Evolutionary conservation across 1,140 invertebrate genomes (phyloP).

Genomic region (Trichonephila inaurata): DNA sequence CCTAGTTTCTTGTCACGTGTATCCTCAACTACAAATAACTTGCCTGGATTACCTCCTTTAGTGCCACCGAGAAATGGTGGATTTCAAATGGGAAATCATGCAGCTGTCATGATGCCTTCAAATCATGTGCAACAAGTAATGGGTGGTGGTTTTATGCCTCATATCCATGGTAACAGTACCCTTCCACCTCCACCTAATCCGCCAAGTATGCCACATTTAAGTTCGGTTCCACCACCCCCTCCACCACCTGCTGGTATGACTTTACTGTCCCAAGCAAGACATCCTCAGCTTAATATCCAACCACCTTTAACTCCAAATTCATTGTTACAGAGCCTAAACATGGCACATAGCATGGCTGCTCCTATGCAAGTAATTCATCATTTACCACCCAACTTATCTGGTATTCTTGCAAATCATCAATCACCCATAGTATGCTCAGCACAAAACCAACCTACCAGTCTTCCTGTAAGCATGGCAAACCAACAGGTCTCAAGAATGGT

Average conservation of each 20-base stretch:
- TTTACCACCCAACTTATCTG: constrained; percentile 57
- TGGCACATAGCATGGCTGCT: constrained; percentile 18
- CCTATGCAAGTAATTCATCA: constrained; percentile 63
- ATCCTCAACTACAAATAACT: constrained; percentile 26
- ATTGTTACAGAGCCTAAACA: constrained; percentile 52
- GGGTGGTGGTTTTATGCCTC: constrained; percentile 58
- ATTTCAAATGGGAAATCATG: constrained; percentile 36
- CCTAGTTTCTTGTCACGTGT: constrained; percentile 63
- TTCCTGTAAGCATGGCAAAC: constrained; percentile 62
- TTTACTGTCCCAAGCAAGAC: constrained; percentile 59
- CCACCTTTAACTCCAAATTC: constrained; percentile 52
- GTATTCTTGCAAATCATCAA: constrained; percentile 59
- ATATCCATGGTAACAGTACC: constrained; percentile 39
- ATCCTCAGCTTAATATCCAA: constrained; percentile 48
- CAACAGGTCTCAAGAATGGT: constrained; percentile 37
- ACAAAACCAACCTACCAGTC: constrained; percentile 54
- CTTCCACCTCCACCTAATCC: constrained; percentile 59
- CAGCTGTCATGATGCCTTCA: constrained; percentile 56
- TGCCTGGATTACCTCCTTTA: constrained; percentile 15
- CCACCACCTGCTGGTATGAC: constrained; percentile 62
- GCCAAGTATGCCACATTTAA: constrained; percentile 59
- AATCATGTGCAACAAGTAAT: constrained; percentile 76
- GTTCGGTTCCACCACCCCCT: constrained; percentile 60
- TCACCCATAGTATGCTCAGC: neutral
- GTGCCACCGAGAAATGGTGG: constrained; percentile 54